phyloP scores from a whole-genome alignment of 2,113 vertebrate genomes.

The Lasiurus borealis region DNA sequence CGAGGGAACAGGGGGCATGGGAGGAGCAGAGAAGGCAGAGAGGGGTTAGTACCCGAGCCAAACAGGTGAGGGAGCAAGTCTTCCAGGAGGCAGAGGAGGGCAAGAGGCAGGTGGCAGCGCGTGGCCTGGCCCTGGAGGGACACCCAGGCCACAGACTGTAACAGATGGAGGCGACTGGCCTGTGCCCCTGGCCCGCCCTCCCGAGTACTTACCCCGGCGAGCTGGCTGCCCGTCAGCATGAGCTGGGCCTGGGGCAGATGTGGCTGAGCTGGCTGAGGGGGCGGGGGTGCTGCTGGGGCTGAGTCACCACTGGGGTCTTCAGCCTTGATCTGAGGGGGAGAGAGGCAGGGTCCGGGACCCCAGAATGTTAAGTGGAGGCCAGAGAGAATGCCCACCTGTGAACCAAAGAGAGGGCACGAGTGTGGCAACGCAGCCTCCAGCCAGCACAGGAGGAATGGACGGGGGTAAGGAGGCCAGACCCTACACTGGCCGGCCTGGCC shows the following conservation, averaged over 20 bases:
- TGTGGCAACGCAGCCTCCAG: constrained; percentile 38
- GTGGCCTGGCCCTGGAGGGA: neutral
- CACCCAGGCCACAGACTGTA: neutral
- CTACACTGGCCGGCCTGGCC: neutral
- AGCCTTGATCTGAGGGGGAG: constrained; percentile 89
- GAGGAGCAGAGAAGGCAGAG: constrained; percentile 69
- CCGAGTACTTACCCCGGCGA: constrained; percentile 91
- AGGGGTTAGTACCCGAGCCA: constrained; percentile 68
- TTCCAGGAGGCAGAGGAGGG: constrained; percentile 21
- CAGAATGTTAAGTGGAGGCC: constrained; percentile 84
- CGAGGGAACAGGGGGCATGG: neutral
- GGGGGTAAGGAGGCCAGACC: neutral
- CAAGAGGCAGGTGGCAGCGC: neutral
- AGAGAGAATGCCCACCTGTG: constrained; percentile 82
- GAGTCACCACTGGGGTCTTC: constrained; percentile 92
- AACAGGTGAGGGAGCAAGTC: constrained; percentile 11
- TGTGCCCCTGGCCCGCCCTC: neutral
- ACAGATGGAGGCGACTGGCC: neutral
- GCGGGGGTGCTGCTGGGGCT: constrained; percentile 83
- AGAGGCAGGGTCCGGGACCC: constrained; percentile 78
- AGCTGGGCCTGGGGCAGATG: constrained; percentile 94
- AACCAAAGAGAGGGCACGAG: constrained; percentile 75
- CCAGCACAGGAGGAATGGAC: neutral
- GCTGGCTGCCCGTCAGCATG: constrained; percentile 94
- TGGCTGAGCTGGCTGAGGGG: constrained; percentile 87